Percentiles rank a stretch among this genome's conserved stretches.
These are phyloP conservation scores for Nasonia longicornis DNA, from an alignment of 1,140 invertebrate species.

Conservation along the genomic window DNA sequence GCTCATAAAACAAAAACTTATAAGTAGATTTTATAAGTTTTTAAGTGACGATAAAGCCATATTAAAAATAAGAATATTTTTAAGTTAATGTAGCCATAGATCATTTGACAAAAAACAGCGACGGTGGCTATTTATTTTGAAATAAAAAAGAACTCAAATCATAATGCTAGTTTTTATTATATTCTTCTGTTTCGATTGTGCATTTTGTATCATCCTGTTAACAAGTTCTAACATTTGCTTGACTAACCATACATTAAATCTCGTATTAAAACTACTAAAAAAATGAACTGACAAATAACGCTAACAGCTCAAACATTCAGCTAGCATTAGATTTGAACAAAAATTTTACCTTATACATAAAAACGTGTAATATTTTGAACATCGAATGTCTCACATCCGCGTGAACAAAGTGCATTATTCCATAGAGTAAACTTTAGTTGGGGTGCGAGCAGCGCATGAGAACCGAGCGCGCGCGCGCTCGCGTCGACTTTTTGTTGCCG, in stretches of 20 bases:
- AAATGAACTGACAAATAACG: no score
- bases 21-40: not conserved
- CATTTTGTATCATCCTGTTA: not conserved
- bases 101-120: not conserved
- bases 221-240: not conserved
- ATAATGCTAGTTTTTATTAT: not conserved
- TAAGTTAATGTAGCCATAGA: not conserved
- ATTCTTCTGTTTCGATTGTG: not conserved
- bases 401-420: slow-evolving; percentile 15
- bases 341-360: not conserved
- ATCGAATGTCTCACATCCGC: slow-evolving; percentile 14
- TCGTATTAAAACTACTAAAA: no score
- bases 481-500: slow-evolving; percentile 5
- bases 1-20: not conserved
- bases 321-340: not conserved
- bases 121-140: not conserved
- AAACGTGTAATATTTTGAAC: slow-evolving; percentile 34
- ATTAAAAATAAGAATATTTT: not conserved
- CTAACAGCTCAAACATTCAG: no score
- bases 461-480: not conserved
- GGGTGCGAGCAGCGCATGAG: not conserved
- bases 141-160: not conserved
- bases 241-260: no score
- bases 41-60: not conserved
- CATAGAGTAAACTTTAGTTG: not conserved